Base-by-base conservation (phyloP, 2,888 invertebrate species). In the Macrostomum cliftonense region DNA sequence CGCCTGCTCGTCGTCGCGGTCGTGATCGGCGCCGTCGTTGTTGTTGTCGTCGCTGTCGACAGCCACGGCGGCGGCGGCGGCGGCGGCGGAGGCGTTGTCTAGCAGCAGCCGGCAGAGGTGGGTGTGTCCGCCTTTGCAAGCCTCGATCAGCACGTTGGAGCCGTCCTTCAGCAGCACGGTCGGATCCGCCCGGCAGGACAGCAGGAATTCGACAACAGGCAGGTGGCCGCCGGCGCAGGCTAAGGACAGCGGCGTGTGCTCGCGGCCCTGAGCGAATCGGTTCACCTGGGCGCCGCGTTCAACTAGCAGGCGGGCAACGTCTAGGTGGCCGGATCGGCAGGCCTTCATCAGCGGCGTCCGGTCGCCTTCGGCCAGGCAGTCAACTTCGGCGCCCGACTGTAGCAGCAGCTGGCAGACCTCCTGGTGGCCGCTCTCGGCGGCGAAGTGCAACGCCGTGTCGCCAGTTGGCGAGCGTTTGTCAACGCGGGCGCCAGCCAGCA, bases 311-410 rank as follows among this genome's bases (percentile, higher is more conserved):
- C 89, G 85, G 58, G 93, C 91, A 55, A 93, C 89, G 72, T 87
- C 87, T 48, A 86, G 74, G 71, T 95, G 91, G 1, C 95, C 95
- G 14, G 91, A 88, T 57, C 93, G 79, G 58, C 89, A 88, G 21
- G 95, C 93, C 74, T 93, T 95, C 95, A 97, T 95, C 63, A 97
- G 74, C 44, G 95, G 91, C 55, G 95, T 97, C 61, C 91, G 78
- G 5, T 93, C 93, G 53, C 88, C 93, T 72, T 95, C 93, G 43
- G 86, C 85, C 74, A 89, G 87, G 72, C 89, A 89, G 72, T 93
- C 89, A 63, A 93, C 73, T 71, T 84, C 80, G 47, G 91, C 91
- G 58, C 84, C 84, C 65, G 82, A 83, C 56, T 85, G 82, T 56
- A 95, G 75, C 52, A 97, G 76, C 53, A 88, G 77, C 71, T 89